Base-by-base conservation (phyloP, 2,888 invertebrate species). In the Eutolmus rufibarbis region DNA sequence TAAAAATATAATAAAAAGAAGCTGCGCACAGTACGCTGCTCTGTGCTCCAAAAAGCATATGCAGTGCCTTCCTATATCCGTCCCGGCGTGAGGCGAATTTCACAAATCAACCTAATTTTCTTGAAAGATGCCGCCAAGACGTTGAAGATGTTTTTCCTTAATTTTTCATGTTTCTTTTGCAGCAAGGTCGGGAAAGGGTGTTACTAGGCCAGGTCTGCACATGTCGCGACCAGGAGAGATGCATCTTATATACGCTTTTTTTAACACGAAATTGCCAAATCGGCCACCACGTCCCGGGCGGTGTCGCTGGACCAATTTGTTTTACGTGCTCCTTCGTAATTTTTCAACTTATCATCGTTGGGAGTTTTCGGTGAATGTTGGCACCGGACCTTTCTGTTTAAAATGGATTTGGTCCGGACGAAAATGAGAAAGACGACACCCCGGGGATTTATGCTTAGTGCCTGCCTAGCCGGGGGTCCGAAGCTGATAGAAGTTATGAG, bases 171-270 rank as follows among this genome's bases (percentile, higher is more conserved):
- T 56, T 78, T 37, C 57, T 82, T 82, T 43, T 82, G 37, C 40
- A 37, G 23, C 82, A 82, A 82, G 82, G 82, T 51, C 82, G 81
- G 43, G 57, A 31, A 82, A 82, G 57, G n/a, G 40, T 82, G 82
- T 82, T 82, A 82, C 57, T 82, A 34, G 82, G 82, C 82, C 82
- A 82, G 82, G 12, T 40, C 66, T 82, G 56, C 57, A 82, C 82
- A 82, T 57, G 82, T 66, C 66, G 37, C 37, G 66, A 79, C 37
- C 14, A 76, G 40, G 51, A 19, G 51, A 51, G 16, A 31, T 81
- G n/a, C 82, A 81, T 82, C 82, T 66, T 16, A 43, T 43, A 43
- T 43, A 46, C 2, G 12, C 0, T 14, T 14, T 16, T 7, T 51
- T n/a, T 57, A 57, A 82, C 82, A 4, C 56, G 66, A 37, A 82